Conservation (phyloP, 2,113 vertebrate species). For the Scartelaos histophorus region DNA sequence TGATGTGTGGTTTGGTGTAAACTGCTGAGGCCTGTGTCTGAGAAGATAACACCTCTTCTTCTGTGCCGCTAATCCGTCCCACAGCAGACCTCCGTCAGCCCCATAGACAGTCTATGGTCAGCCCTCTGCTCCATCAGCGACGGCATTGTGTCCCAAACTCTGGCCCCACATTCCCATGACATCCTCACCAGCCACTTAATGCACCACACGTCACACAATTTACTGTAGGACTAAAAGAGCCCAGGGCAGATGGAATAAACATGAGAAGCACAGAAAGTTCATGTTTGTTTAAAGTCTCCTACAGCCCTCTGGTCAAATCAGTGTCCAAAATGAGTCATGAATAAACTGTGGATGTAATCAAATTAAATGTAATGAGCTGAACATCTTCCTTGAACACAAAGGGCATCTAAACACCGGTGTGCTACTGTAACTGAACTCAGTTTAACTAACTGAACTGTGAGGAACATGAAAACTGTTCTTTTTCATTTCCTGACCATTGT, state of each 20-base stretch:
- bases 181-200: slow-evolving; percentile 38
- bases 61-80: slow-evolving; percentile 1
- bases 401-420: not conserved
- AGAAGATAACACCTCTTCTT: slow-evolving; percentile 5
- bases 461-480: too few relatives aligned
- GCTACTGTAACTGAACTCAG: too few relatives aligned
- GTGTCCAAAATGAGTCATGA: not conserved
- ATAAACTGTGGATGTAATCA: not conserved
- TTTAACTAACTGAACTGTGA: too few relatives aligned
- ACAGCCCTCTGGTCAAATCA: not conserved
- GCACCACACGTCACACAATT: slow-evolving; percentile 11
- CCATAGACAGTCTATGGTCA: too few relatives aligned
- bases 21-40: slow-evolving; percentile 7
- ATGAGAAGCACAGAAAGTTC: not conserved
- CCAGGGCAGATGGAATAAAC: not conserved
- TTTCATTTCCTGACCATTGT: too few relatives aligned
- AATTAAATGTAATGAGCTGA: too few relatives aligned
- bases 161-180: slow-evolving; percentile 31
- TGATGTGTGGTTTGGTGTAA: not conserved
- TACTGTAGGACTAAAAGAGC: slow-evolving; percentile 1
- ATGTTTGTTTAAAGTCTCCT: not conserved
- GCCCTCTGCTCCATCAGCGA: not conserved
- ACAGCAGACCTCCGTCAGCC: not conserved
- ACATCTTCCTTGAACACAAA: not conserved
- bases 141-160: slow-evolving; percentile 39